These are phyloP conservation scores for Cerastis rubricosa DNA, from an alignment of 2,888 invertebrate genomes.

Conservation along the genomic window DNA sequence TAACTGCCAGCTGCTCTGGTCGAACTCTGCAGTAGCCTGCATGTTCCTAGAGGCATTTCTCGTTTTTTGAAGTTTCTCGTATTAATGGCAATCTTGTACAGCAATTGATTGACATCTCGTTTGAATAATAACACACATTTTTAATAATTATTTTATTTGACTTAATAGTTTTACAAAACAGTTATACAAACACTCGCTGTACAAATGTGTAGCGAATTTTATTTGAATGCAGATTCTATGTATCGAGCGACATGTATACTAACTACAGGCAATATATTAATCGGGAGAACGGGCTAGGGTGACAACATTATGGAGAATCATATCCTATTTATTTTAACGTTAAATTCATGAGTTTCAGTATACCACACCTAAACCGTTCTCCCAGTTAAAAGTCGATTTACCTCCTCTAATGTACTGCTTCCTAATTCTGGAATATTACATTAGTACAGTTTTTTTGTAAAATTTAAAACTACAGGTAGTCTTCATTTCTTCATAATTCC, in stretches of 20 bases:
- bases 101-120: neutral
- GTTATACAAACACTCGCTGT: constrained; percentile 88
- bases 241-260: constrained; percentile 60
- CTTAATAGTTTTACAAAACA: constrained; percentile 87
- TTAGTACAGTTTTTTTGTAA: constrained; percentile 61
- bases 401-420: constrained; percentile 39
- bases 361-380: constrained; percentile 49
- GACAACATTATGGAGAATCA: constrained; percentile 26
- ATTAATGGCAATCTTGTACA: neutral
- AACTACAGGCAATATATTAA: constrained; percentile 42
- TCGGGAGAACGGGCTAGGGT: constrained; percentile 51
- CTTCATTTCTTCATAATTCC: constrained; percentile 66
- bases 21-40: too few relatives aligned
- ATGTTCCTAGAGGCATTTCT: neutral
- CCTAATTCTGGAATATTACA: constrained; percentile 57
- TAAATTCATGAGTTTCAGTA: constrained; percentile 26
- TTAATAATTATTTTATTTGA: constrained; percentile 80
- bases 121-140: constrained; percentile 59
- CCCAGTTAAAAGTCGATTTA: constrained; percentile 47
- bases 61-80: neutral
- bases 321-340: constrained; percentile 29
- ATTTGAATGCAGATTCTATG: constrained; percentile 71
- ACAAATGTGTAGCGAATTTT: constrained; percentile 83
- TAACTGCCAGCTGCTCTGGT: too few relatives aligned
- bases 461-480: constrained; percentile 66